Conservation (phyloP, 2,113 vertebrate species). For the Calyptomena viridis region DNA sequence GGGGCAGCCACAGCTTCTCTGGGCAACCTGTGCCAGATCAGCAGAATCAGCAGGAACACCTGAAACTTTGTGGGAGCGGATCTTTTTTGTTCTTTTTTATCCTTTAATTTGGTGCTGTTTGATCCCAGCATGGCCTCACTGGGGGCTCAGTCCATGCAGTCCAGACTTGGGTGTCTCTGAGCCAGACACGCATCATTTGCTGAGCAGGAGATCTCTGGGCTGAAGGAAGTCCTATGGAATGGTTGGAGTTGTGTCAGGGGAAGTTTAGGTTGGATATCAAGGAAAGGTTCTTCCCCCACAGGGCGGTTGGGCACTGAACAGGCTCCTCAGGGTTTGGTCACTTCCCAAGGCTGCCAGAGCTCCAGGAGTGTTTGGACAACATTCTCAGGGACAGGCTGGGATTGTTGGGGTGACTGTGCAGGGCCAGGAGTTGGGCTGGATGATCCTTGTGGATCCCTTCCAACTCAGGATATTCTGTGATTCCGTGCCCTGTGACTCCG, state of each 20-base stretch:
- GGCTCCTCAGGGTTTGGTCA: background rate
- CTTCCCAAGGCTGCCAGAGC: rapidly evolving
- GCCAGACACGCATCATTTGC: rapidly evolving
- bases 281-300: background rate
- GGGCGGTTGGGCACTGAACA: background rate
- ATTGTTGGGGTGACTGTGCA: background rate
- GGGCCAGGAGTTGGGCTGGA: rapidly evolving
- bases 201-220: background rate
- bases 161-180: background rate
- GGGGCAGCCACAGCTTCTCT: background rate
- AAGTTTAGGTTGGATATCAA: background rate
- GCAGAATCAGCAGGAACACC: background rate
- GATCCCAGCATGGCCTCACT: no score
- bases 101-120: background rate
- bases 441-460: background rate
- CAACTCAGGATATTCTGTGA: background rate
- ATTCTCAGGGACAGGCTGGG: rapidly evolving
- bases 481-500: background rate
- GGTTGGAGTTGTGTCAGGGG: background rate
- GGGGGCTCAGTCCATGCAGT: rapidly evolving
- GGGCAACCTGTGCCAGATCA: background rate
- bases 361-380: rapidly evolving
- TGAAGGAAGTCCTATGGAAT: background rate
- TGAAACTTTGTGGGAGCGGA: rapidly evolving
- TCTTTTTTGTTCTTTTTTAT: background rate